Evolutionary conservation across 2,113 vertebrate genomes (phyloP), one percentile per base, ranked within the genome.

Genomic region (Lipophrys pholis): DNA sequence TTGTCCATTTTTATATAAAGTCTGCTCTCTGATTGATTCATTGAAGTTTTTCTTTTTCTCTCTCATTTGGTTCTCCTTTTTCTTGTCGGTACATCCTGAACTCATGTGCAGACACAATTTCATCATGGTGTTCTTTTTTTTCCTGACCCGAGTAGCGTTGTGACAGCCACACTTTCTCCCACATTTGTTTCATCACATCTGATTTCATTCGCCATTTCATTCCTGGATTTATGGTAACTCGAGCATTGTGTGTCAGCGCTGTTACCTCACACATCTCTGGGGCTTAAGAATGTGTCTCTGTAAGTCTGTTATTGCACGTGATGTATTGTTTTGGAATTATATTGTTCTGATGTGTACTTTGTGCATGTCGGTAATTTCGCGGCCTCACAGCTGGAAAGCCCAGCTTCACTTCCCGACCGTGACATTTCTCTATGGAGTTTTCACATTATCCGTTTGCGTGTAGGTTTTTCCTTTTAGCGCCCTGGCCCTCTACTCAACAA

Each of bases 131-230:
- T 30, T 30, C 4, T 30, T 2, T 11, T 46, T 12, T 53, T 49
- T 49, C 62, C 35, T 35, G 14, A 43, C 14, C 41, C 59, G 8
- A 17, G 38, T 21, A 36, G 21, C 16, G 46, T 45, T 11, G 42
- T 43, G 42, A 43, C 8, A 43, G 2, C 42, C 2, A 11, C 41
- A 4, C 39, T 30, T 62, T 57, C 14, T 16, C 16, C 45, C n/a
- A 69, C 16, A 60, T 76, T 61, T 42, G 10, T 51, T 39, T 66
- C 30, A 54, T 65, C 11, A 46, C 39, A 51, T 76, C 36, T 62
- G 40, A 76, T 45, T 50, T 55, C 15, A n/a, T 49, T 52, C 0
- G n/a, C 16, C 46, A 36, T 65, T 72, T 69, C 62, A 65, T 69
- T 57, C 30, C 16, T 8, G 65, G 41, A 82, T 50, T 16, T 21